phyloP scores from a whole-genome alignment of 53 echinoderm and acorn worm genomes.

The Antedon mediterranea region DNA sequence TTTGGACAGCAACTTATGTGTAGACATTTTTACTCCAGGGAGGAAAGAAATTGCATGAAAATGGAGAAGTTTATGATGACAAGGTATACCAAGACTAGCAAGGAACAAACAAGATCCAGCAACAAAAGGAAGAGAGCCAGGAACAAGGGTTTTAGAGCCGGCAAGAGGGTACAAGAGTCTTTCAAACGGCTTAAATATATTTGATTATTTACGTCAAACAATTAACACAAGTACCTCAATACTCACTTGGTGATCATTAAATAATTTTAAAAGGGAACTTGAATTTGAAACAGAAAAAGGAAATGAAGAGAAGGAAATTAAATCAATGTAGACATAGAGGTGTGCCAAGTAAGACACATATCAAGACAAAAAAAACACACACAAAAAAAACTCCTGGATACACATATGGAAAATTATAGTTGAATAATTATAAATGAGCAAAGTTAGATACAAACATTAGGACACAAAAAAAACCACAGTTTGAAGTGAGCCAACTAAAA shows the following conservation, averaged over 20 bases:
- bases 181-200: background rate
- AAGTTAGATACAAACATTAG: no score
- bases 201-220: background rate
- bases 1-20: background rate
- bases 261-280: background rate
- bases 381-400: background rate
- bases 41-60: background rate
- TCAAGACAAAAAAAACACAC: background rate
- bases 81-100: background rate
- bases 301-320: background rate
- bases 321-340: background rate
- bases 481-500: no score
- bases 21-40: background rate
- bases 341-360: background rate
- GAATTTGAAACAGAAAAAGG: background rate
- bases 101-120: background rate
- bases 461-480: no score
- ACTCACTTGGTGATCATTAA: background rate
- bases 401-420: no score
- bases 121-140: background rate
- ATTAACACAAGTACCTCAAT: background rate
- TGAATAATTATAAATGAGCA: no score
- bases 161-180: background rate
- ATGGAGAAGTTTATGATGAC: background rate
- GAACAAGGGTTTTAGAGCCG: no score